Percentiles rank a stretch among this genome's conserved stretches.
Evolutionary conservation across 2,113 vertebrate species (phyloP).

Genomic region (Gambusia holbrooki): DNA sequence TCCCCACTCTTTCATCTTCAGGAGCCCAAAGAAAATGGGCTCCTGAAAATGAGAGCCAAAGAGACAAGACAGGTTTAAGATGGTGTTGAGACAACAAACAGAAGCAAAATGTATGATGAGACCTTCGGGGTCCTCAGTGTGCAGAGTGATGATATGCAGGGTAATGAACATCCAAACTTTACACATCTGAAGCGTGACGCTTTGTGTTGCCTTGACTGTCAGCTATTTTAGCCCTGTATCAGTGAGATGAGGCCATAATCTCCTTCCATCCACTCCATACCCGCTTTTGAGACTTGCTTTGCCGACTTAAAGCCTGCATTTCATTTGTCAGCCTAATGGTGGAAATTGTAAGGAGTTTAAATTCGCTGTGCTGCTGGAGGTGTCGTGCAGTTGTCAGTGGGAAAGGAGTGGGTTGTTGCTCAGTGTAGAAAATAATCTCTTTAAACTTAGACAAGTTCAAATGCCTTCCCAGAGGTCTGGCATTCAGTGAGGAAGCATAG

Average conservation of each 20-base stretch:
- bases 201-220: constrained; percentile 62
- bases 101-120: constrained; percentile 29
- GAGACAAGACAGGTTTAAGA: constrained; percentile 12
- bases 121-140: constrained; percentile 56
- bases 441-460: constrained; percentile 54
- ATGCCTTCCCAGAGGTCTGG: constrained; percentile 13
- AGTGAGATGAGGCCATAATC: constrained; percentile 70
- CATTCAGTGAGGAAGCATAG: constrained; percentile 10
- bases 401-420: constrained; percentile 34
- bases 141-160: constrained; percentile 70
- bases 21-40: constrained; percentile 8
- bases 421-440: constrained; percentile 53
- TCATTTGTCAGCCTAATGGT: constrained; percentile 79
- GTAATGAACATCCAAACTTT: constrained; percentile 76
- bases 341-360: constrained; percentile 76
- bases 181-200: constrained; percentile 67
- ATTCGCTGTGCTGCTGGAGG: constrained; percentile 53
- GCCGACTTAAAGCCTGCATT: constrained; percentile 69
- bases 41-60: neutral
- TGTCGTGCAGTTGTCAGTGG: constrained; percentile 55
- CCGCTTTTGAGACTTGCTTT: constrained; percentile 64
- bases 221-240: constrained; percentile 59
- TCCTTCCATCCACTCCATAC: constrained; percentile 65
- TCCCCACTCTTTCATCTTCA: constrained; percentile 48
- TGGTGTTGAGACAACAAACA: constrained; percentile 21